Percentiles rank a stretch among this genome's conserved stretches.
Conservation (phyloP, 2,888 invertebrate species). For the Trachelus tabidus region DNA sequence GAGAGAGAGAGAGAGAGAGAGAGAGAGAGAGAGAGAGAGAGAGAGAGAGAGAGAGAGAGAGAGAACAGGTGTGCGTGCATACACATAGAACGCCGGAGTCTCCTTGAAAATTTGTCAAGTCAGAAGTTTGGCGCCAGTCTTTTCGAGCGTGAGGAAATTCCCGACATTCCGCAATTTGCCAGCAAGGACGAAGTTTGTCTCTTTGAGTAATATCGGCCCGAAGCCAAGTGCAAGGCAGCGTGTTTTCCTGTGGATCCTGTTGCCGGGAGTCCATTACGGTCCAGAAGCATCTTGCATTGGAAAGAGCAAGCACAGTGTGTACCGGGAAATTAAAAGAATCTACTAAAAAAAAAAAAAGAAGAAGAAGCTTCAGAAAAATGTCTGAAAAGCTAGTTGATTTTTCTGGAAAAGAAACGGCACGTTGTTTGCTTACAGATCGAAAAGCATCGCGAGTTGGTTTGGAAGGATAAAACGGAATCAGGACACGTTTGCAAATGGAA, state of each 20-base stretch:
- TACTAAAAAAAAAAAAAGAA: slow-evolving; percentile 14
- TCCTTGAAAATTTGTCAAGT: slow-evolving; percentile 18
- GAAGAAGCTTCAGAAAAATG: slow-evolving; percentile 15
- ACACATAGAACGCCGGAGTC: not conserved
- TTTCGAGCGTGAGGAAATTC: slow-evolving; percentile 20
- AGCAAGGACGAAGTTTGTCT: slow-evolving; percentile 14
- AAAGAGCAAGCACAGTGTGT: not conserved
- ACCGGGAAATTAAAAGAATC: slow-evolving; percentile 18
- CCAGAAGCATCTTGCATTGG: no score
- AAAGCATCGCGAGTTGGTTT: no score
- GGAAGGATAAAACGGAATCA: no score
- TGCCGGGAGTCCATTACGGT: no score
- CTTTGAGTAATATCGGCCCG: slow-evolving; percentile 4
- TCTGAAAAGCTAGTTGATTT: not conserved
- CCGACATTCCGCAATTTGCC: not conserved
- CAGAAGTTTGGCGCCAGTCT: slow-evolving; percentile 10
- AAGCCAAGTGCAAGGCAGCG: slow-evolving; percentile 19
- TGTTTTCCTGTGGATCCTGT: not conserved
- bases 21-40: not conserved
- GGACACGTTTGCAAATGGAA: no score
- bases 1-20: no score
- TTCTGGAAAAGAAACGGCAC: slow-evolving; percentile 24
- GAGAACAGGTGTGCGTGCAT: not conserved
- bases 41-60: not conserved
- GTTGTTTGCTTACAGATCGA: slow-evolving; percentile 26